Base-by-base conservation (phyloP, 2,797 vertebrate species). In the Salarias fasciatus region DNA sequence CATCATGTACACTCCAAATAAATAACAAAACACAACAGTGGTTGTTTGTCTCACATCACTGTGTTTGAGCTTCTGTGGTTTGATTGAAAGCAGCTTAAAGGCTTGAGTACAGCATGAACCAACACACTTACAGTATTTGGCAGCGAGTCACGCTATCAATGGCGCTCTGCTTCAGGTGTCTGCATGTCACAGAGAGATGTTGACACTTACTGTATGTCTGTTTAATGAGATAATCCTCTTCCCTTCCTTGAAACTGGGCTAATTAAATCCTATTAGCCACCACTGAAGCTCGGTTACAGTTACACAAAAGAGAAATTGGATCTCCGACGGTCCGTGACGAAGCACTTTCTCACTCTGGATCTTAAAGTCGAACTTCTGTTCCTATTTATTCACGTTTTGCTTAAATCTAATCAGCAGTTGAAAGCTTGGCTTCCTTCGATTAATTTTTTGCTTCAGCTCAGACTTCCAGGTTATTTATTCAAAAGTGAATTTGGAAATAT, bases 211-310 rank as follows among this genome's bases (percentile, higher is more conserved):
- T 43, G 43, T 45, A 42, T 45, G 35, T 79, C 65, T 53, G 7
- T 59, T 67, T 80, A 72, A 86, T 81, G 51, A 80, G 54, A 71
- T 64, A 69, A 81, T 83, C 57, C 47, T 75, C 61, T 63, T 52
- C 58, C 12, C 8, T 65, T 69, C 30, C 52, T 56, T 75, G 47
- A 72, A 71, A 81, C 51, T 59, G 6, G 48, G 33, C 53, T 58
- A 60, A 77, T 63, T 61, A 56, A 75, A 73, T 42, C 47, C 44
- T 57, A 29, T 69, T 47, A 57, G 65, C 28, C 12, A 38, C 38
- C 53, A 48, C 18, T 24, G 40, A 35, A 59, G 57, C 49, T 63
- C 44, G 36, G 46, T 49, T 49, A 14, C 65, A 69, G 33, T 51
- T 54, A 40, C 30, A 74, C 45, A 65, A 62, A 72, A 41, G 31